Evolutionary conservation across 2,888 invertebrate species (phyloP).

Genomic region (Phengaris arion): DNA sequence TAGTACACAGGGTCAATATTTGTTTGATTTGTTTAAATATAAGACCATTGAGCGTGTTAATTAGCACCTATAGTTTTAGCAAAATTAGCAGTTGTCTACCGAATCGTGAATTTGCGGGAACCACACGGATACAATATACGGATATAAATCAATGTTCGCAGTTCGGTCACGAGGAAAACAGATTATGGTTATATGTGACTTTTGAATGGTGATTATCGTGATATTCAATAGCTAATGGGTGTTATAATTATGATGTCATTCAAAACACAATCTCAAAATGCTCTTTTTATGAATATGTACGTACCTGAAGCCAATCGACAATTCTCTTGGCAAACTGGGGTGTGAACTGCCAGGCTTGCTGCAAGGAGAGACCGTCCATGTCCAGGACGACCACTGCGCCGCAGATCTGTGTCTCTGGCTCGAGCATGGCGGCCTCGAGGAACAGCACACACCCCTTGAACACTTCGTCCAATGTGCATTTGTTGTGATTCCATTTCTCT

Average conservation of each 20-base stretch:
- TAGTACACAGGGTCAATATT: background rate
- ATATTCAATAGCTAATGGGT: background rate
- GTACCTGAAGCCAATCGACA: slow-evolving; percentile 89
- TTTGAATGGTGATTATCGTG: background rate
- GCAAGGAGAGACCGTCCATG: slow-evolving; percentile 89
- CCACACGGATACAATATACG: background rate
- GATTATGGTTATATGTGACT: background rate
- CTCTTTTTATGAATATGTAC: background rate
- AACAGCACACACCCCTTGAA: slow-evolving; percentile 90
- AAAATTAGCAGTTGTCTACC: background rate
- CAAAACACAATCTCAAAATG: background rate
- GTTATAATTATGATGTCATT: background rate
- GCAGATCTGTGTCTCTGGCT: slow-evolving; percentile 86
- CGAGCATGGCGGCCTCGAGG: slow-evolving; percentile 89
- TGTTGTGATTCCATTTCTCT: slow-evolving; percentile 92
- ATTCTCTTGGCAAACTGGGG: slow-evolving; percentile 91
- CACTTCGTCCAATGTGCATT: slow-evolving; percentile 88
- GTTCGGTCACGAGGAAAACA: too few species aligned
- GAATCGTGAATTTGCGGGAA: background rate
- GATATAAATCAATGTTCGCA: too few species aligned
- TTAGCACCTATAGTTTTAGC: background rate
- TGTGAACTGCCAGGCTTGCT: slow-evolving; percentile 92
- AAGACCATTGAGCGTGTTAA: background rate
- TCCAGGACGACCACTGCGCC: slow-evolving; percentile 91
- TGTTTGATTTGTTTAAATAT: background rate